Percentiles rank a stretch among this genome's conserved stretches.
Conservation (phyloP, 2,113 vertebrate species). For the Tragelaphus strepsiceros region DNA sequence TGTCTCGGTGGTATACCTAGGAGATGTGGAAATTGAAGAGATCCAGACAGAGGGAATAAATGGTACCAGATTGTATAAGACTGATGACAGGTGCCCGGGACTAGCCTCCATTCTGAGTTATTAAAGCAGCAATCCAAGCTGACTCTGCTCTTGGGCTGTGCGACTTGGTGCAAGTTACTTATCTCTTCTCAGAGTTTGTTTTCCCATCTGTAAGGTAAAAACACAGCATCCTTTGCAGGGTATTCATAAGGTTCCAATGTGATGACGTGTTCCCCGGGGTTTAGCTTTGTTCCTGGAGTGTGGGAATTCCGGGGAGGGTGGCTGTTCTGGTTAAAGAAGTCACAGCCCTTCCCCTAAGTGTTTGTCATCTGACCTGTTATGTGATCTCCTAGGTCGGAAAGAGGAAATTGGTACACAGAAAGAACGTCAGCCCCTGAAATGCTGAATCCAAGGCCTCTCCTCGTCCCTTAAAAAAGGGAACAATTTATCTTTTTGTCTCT, state of each 20-base stretch:
- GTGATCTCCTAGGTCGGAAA: background rate
- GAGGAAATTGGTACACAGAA: background rate
- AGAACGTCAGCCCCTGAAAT: rapidly evolving
- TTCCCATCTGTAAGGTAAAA: background rate
- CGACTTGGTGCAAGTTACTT: background rate
- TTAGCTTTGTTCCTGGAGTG: background rate
- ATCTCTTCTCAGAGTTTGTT: background rate
- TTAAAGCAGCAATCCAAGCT: background rate
- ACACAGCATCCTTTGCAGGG: background rate
- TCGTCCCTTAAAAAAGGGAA: background rate
- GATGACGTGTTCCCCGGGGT: rapidly evolving
- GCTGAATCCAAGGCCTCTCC: background rate
- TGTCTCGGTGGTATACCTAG: background rate
- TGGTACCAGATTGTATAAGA: rapidly evolving
- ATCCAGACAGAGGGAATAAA: background rate
- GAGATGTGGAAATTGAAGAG: background rate
- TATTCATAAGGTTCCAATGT: rapidly evolving
- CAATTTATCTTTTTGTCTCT: background rate
- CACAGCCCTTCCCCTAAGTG: background rate
- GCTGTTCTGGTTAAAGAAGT: background rate
- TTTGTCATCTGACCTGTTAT: no score
- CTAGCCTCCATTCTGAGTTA: rapidly evolving
- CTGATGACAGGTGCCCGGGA: background rate
- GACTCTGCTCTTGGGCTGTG: background rate
- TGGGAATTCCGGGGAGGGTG: rapidly evolving